phyloP scores from a whole-genome alignment of 2,797 vertebrate species.

The Lepidocolaptes lacrymiger region DNA sequence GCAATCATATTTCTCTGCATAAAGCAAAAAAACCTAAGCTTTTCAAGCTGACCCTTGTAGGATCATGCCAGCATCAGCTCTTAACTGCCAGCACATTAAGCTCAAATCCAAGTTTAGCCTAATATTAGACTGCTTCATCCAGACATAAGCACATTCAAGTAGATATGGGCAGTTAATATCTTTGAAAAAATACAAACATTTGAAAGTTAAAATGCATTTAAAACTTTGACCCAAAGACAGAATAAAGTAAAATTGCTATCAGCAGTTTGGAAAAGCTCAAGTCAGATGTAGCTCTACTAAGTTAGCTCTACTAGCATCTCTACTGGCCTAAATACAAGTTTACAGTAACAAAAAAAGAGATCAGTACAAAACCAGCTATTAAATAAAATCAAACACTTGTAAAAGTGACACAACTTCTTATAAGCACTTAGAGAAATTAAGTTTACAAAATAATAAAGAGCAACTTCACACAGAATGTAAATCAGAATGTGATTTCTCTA shows the following conservation, averaged over 20 bases:
- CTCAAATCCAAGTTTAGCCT: background rate
- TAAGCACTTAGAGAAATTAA: background rate
- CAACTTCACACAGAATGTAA: background rate
- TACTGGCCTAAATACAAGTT: background rate
- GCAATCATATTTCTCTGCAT: background rate
- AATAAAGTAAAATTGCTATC: background rate
- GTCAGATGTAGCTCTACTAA: background rate
- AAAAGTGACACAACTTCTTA: background rate
- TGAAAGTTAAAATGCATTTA: background rate
- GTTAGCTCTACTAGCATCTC: background rate
- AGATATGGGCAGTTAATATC: background rate
- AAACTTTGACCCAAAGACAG: background rate
- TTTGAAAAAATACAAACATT: background rate
- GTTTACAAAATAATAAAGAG: background rate
- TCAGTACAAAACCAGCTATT: background rate
- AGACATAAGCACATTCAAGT: background rate
- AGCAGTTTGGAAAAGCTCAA: background rate
- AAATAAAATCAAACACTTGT: background rate
- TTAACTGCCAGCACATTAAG: background rate
- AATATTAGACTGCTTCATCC: background rate
- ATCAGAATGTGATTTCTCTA: background rate
- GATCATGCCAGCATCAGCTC: background rate
- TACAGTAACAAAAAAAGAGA: background rate
- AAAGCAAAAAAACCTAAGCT: background rate
- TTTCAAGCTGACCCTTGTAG: background rate